Conservation (phyloP, 2,888 invertebrate species). For the Protodeltote pygarga region DNA sequence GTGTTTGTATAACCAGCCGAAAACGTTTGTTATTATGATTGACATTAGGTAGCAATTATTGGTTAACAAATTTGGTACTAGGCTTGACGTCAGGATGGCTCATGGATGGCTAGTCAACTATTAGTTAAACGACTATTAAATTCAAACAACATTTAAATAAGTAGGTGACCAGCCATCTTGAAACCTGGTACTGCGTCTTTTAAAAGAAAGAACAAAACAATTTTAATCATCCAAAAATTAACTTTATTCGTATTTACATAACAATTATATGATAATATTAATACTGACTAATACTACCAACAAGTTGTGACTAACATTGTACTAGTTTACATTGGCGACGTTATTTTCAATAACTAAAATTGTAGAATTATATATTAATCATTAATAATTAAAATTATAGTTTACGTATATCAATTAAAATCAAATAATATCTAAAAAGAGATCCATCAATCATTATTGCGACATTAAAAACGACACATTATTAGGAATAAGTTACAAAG, state of each 20-base stretch:
- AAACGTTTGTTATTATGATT: too few relatives aligned
- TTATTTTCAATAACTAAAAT: constrained; percentile 24
- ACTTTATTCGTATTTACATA: constrained; percentile 40
- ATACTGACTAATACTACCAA: constrained; percentile 48
- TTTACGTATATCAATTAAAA: constrained; percentile 32
- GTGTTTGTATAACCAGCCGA: too few relatives aligned
- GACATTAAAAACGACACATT: constrained; percentile 10
- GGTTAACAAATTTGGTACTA: too few relatives aligned
- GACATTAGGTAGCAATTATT: too few relatives aligned
- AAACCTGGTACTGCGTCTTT: too few relatives aligned
- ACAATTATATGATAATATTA: constrained; percentile 37
- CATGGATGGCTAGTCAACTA: too few relatives aligned
- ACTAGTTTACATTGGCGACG: constrained; percentile 35
- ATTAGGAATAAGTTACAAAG: constrained; percentile 1
- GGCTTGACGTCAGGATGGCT: too few relatives aligned
- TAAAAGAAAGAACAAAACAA: neutral
- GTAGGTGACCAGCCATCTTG: too few relatives aligned
- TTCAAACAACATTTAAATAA: too few relatives aligned
- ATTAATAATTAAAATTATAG: constrained; percentile 19
- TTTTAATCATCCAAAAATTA: constrained; percentile 34
- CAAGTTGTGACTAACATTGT: constrained; percentile 46
- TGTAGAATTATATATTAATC: constrained; percentile 19
- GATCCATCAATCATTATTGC: constrained; percentile 50
- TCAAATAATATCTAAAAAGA: constrained; percentile 43
- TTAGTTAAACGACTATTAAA: too few relatives aligned